Evolutionary conservation across 2,797 vertebrate species (phyloP), one percentile per base, ranked within the genome.

Genomic region (Catostomus latipinnis): DNA sequence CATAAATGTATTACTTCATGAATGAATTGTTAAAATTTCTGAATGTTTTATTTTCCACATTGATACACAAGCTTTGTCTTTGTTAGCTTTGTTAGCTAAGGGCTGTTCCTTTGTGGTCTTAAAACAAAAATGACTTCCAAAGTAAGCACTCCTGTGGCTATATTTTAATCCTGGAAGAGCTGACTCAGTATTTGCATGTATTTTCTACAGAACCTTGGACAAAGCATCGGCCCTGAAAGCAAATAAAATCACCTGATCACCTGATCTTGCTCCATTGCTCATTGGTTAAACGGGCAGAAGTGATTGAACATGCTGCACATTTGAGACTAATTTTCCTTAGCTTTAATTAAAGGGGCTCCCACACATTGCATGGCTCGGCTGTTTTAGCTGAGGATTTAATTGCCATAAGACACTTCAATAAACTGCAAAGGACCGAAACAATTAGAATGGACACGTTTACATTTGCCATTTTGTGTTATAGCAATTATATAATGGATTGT

Each of bases 311-410:
- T 60, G 71, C 79, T 50, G 76, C 78, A 48, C 52, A 78, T 80
- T 83, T 9, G 72, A 85, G 85, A 87, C 78, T 80, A 83, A 84
- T 49, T 81, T 81, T 74, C 74, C 73, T 73, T 43, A 69, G 63
- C 50, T 85, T 87, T 86, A 84, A 88, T 87, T 90, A 85, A 85
- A 85, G 83, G 81, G 82, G 72, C 62, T 76, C 81, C 69, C 82
- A 78, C 84, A 86, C 77, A 57, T 80, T 60, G 67, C 67, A 78
- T 80, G 70, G 66, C 80, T 82, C 81, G 82, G 65, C 68, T 82
- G 69, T 78, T 83, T 34, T 79, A 83, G 79, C 76, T 63, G 60
- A 74, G 72, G 69, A 82, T 81, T 82, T 80, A 84, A 85, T 82
- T 84, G 74, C 74, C 77, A 69, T 65, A 78, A 67, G 71, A 74